phyloP scores from a whole-genome alignment of 2,797 vertebrate species.

The Neoniphon sammara region DNA sequence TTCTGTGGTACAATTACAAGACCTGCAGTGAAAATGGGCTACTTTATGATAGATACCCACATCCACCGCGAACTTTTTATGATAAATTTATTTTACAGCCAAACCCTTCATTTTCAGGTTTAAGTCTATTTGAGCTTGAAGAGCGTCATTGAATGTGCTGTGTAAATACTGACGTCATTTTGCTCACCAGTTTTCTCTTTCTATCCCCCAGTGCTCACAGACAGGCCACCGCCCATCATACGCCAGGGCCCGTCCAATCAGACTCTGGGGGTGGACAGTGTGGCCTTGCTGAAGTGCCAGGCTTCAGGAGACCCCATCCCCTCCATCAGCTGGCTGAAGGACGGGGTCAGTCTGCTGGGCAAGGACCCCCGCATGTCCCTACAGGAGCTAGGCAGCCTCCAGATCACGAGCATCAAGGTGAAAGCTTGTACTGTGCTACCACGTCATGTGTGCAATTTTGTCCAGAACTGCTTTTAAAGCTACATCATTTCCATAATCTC shows the following conservation, averaged over 20 bases:
- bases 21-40: slow-evolving; percentile 58
- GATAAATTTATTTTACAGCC: slow-evolving; percentile 44
- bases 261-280: slow-evolving; percentile 90
- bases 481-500: background rate
- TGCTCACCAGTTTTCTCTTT: slow-evolving; percentile 36
- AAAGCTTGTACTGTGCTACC: slow-evolving; percentile 43
- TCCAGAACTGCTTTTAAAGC: background rate
- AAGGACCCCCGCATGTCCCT: slow-evolving; percentile 94
- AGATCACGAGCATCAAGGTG: slow-evolving; percentile 93
- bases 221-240: slow-evolving; percentile 97
- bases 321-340: slow-evolving; percentile 97
- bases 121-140: slow-evolving; percentile 12
- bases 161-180: background rate
- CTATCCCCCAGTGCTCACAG: slow-evolving; percentile 89
- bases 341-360: slow-evolving; percentile 94
- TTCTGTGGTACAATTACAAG: slow-evolving; percentile 71
- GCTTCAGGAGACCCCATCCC: slow-evolving; percentile 97
- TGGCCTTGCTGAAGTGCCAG: slow-evolving; percentile 94
- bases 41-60: slow-evolving; percentile 58
- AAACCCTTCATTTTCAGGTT: slow-evolving; percentile 1
- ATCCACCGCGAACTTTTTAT: slow-evolving; percentile 56
- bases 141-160: background rate
- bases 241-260: slow-evolving; percentile 97
- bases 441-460: background rate
- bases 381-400: slow-evolving; percentile 93